phyloP scores from a whole-genome alignment of 2,888 invertebrate genomes.

The Oligia latruncula region DNA sequence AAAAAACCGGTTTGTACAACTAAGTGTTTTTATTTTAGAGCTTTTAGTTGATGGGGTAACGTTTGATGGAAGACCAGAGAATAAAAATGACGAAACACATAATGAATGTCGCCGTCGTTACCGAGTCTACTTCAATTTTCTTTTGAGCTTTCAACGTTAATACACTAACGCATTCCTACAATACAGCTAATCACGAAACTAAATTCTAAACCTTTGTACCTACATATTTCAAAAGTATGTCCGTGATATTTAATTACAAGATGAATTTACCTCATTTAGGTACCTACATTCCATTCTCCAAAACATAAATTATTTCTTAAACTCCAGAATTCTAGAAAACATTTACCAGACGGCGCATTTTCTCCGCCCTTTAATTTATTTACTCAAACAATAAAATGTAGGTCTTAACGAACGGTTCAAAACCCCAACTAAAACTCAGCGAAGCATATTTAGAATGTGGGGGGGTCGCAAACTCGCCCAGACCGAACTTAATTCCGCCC shows the following conservation, averaged over 20 bases:
- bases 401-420: conserved; percentile 67
- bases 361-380: conserved; percentile 58
- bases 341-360: conserved; percentile 41
- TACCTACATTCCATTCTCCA: background rate
- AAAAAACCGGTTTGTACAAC: conserved; percentile 30
- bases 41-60: background rate
- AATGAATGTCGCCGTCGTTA: background rate
- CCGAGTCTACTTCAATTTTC: background rate
- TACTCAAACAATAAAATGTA: conserved; percentile 69
- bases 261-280: conserved; percentile 19
- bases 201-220: background rate
- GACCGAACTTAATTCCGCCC: conserved; percentile 84
- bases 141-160: background rate
- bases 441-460: conserved; percentile 70
- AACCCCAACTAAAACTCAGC: conserved; percentile 71
- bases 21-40: conserved; percentile 18
- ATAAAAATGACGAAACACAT: background rate
- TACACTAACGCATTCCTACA: background rate
- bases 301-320: background rate
- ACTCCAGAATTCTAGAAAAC: conserved; percentile 18
- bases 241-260: conserved; percentile 20
- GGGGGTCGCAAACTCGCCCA: conserved; percentile 52
- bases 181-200: background rate
- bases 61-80: background rate
- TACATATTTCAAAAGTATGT: background rate